Conservation (phyloP, 2,888 invertebrate genomes). For the Drosophila setosimentum region DNA sequence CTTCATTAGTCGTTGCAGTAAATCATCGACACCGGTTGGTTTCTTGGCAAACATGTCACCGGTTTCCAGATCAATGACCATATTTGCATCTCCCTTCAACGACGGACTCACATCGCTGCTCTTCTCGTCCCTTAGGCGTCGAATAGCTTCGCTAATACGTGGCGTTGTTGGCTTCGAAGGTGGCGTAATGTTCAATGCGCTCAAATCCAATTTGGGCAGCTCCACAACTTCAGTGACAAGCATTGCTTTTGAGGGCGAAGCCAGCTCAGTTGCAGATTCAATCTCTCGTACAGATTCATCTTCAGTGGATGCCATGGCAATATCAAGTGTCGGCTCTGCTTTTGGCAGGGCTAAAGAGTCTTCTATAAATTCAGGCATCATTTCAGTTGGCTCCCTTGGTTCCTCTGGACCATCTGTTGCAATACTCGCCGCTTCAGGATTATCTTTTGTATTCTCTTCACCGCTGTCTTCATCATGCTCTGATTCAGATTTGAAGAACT, state of each 20-base stretch:
- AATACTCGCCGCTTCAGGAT: conserved; percentile 19
- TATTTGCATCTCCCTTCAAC: conserved; percentile 86
- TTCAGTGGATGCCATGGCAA: not conserved
- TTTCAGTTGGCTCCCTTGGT: not conserved
- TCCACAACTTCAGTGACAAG: conserved; percentile 71
- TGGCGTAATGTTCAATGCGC: conserved; percentile 62
- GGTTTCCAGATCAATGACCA: conserved; percentile 88
- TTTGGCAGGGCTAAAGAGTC: not conserved
- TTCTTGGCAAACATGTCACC: conserved; percentile 84
- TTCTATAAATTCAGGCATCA: not conserved
- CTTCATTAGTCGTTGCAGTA: conserved; percentile 90
- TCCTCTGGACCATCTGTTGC: not conserved
- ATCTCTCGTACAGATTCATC: not conserved
- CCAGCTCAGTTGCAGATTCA: not conserved
- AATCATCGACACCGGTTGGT: conserved; percentile 88
- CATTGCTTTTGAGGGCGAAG: conserved; percentile 38
- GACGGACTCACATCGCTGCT: conserved; percentile 84
- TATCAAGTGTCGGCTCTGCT: not conserved
- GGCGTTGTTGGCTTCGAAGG: conserved; percentile 54
- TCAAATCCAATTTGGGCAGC: conserved; percentile 77
- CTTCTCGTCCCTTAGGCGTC: conserved; percentile 65
- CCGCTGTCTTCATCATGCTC: conserved; percentile 75
- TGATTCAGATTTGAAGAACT: conserved; percentile 90
- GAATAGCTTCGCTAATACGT: conserved; percentile 67
- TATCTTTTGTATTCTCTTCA: conserved; percentile 37